Percentiles rank a stretch among this genome's conserved stretches.
These are phyloP conservation scores for Criorhina ranunculi DNA, from an alignment of 2,888 invertebrate genomes.

Conservation along the genomic window DNA sequence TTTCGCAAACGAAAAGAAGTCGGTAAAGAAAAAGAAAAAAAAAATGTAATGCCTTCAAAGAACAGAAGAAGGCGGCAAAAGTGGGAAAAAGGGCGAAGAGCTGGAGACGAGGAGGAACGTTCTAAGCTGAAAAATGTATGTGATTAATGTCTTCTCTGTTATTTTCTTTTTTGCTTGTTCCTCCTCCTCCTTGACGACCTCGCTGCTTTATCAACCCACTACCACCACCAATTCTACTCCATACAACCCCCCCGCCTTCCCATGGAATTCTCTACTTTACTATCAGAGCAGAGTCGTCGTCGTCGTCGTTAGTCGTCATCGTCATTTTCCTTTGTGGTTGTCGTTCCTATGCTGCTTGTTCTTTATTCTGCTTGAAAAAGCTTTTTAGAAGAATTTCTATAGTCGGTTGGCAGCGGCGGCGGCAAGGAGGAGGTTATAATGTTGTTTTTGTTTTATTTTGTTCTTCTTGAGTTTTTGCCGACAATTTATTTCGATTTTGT, in stretches of 20 bases:
- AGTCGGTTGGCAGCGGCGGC: constrained; percentile 27
- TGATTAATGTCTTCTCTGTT: constrained; percentile 66
- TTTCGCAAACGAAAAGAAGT: neutral
- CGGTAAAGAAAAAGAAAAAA: constrained; percentile 14
- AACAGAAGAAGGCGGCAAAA: constrained; percentile 2
- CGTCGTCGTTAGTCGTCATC: constrained; percentile 44
- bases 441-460: constrained; percentile 43
- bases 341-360: constrained; percentile 35
- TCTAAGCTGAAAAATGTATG: constrained; percentile 66
- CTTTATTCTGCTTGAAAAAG: constrained; percentile 42
- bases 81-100: neutral
- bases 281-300: constrained; percentile 32
- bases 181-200: constrained; percentile 1
- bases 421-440: constrained; percentile 27
- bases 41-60: constrained; percentile 31
- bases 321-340: constrained; percentile 62
- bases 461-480: constrained; percentile 70
- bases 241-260: constrained; percentile 20
- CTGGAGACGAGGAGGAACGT: constrained; percentile 11
- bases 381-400: constrained; percentile 62
- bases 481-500: constrained; percentile 46
- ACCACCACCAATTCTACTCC: constrained; percentile 14
- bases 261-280: constrained; percentile 47
- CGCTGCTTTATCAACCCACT: constrained; percentile 41
- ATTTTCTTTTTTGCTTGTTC: constrained; percentile 21